Base-by-base conservation (phyloP, 2,113 vertebrate species). In the Limnothrissa miodon region DNA sequence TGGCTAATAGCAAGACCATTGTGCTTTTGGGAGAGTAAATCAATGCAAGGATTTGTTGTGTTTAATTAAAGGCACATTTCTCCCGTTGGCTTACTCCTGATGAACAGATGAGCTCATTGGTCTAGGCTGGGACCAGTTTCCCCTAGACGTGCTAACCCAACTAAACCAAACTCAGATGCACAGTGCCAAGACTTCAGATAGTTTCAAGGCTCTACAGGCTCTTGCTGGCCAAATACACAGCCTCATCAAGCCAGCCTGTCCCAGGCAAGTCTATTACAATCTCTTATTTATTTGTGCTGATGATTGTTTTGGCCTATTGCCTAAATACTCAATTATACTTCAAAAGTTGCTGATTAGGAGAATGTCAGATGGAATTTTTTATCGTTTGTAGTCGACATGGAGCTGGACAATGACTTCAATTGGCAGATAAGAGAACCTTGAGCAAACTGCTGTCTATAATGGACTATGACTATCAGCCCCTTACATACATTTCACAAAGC, bases 21-120 rank as follows among this genome's bases (percentile, higher is more conserved):
- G 29, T 74, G 66, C 29, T 36, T 56, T 13, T 66, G n/a, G 66
- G 62, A 29, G 11, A 39, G 33, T 33, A 36, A 74, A 74, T 74
- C 29, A 74, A 74, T 74, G 66, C 66, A 74, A 74, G 29, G 66
- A 74, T 33, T 74, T 74, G 62, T 70, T 70, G 66, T 36, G 66
- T 36, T 74, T 74, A 33, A 74, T 74, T 74, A 74, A 74, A 74
- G 66, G 66, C 66, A 74, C 66, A 74, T 74, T 74, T 74, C 66
- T 36, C 66, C 66, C 66, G 29, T 33, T 15, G 29, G 33, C 10
- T 39, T 13, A 29, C 66, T 29, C 53, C 25, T 36, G 29, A 17
- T 39, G 66, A 74, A 74, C 66, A 74, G 29, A 74, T 74, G 66
- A 74, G 84, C 78, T 66, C 5, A 33, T 51, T 84, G n/a, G 85